Conservation (phyloP, 2,113 vertebrate species). For the Rallus limicola region DNA sequence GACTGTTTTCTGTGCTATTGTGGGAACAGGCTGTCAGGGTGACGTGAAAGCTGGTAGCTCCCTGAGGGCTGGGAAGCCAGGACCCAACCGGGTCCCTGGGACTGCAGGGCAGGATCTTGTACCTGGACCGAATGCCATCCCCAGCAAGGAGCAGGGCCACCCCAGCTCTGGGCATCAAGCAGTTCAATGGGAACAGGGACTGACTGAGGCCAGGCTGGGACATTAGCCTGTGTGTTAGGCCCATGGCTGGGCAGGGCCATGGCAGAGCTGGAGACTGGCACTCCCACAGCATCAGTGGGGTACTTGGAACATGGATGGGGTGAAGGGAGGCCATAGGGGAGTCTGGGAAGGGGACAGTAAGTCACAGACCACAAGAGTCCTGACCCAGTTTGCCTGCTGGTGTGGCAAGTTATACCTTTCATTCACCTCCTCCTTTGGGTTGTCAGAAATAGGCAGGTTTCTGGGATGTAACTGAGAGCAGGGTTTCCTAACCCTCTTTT, state of each 20-base stretch:
- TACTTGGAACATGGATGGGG: background rate
- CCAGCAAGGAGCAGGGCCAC: no score
- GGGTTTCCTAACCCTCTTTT: background rate
- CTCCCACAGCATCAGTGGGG: rapidly evolving
- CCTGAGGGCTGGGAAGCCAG: background rate
- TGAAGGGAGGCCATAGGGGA: background rate
- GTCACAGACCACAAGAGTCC: background rate
- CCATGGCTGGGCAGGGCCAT: background rate
- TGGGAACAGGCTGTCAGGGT: background rate
- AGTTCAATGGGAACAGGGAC: background rate
- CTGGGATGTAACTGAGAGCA: background rate
- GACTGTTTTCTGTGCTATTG: background rate
- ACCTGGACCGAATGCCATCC: background rate
- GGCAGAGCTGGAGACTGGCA: background rate
- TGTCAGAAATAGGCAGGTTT: background rate
- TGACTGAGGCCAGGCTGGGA: background rate
- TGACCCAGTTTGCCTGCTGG: background rate
- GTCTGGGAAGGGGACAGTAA: background rate
- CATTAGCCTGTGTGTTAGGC: background rate
- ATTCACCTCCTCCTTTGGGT: background rate
- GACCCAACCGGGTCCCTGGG: rapidly evolving
- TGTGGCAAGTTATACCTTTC: background rate
- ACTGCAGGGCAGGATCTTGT: background rate
- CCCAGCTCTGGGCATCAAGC: background rate
- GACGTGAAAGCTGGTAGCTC: background rate